phyloP scores from a whole-genome alignment of 2,113 vertebrate genomes.

The Tylochromis polylepis region DNA sequence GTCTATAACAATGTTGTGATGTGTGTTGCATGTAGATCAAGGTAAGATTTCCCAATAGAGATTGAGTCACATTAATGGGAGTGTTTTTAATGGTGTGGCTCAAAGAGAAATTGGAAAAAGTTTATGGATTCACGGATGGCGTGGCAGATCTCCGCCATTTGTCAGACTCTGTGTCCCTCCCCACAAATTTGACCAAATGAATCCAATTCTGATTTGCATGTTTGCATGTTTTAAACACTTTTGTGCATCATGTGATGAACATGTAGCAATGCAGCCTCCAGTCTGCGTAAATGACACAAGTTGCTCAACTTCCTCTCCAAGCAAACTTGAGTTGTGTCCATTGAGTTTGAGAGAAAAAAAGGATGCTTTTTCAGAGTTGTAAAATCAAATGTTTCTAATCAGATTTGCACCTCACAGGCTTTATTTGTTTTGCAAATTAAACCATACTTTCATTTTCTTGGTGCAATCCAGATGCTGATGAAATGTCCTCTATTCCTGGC shows the following conservation, averaged over 20 bases:
- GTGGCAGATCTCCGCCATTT: not conserved
- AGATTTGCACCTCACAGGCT: not conserved
- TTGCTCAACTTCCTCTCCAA: not conserved
- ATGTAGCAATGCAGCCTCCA: not conserved
- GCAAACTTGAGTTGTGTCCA: not conserved
- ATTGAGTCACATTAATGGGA: not conserved
- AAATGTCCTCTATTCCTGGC: not conserved
- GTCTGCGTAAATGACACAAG: not conserved
- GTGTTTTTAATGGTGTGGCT: not conserved
- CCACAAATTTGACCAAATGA: not conserved
- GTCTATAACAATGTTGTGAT: not conserved
- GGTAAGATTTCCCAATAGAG: not conserved
- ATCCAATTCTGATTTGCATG: not conserved
- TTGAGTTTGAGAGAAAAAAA: not conserved
- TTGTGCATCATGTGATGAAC: not conserved
- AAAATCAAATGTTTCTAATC: not conserved
- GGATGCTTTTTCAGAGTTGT: not conserved
- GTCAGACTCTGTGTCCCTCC: not conserved
- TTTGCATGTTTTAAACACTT: not conserved
- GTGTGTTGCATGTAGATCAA: not conserved
- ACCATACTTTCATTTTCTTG: not conserved
- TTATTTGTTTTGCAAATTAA: not conserved
- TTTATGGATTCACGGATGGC: not conserved
- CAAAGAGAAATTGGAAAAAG: not conserved
- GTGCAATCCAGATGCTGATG: constrained; percentile 16